Percentiles rank a stretch among this genome's conserved stretches.
These are phyloP conservation scores for Tineola bisselliella DNA, from an alignment of 2,888 invertebrate species.

Conservation along the genomic window DNA sequence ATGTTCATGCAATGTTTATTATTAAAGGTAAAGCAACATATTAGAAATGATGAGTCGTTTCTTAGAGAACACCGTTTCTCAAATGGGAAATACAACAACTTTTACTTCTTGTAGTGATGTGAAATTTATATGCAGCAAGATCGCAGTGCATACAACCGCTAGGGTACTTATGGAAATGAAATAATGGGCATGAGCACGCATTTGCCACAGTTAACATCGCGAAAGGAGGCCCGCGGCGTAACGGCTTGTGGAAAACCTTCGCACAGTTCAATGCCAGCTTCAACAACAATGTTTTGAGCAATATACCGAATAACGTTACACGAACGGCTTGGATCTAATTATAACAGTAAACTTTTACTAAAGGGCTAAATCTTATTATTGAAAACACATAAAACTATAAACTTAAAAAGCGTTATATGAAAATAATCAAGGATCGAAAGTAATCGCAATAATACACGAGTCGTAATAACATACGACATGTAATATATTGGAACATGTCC, in stretches of 20 bases:
- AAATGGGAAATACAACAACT: constrained; percentile 10
- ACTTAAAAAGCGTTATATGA: not conserved
- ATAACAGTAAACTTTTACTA: not conserved
- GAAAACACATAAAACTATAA: not conserved
- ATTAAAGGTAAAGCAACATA: not conserved
- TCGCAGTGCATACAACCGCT: constrained; percentile 10
- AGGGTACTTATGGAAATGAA: constrained; percentile 29
- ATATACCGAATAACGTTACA: not conserved
- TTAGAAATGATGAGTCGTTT: constrained; percentile 1
- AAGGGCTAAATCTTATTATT: not conserved
- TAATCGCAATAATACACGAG: constrained; percentile 17
- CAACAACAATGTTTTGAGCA: not conserved
- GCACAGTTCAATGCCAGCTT: constrained; percentile 1
- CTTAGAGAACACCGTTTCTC: constrained; percentile 1
- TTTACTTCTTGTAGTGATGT: constrained; percentile 11
- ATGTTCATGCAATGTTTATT: no score
- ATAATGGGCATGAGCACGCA: constrained; percentile 39
- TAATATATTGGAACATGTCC: constrained; percentile 16
- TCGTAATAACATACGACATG: constrained; percentile 17
- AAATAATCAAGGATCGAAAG: not conserved
- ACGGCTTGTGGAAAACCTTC: constrained; percentile 16
- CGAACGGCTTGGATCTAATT: constrained; percentile 10
- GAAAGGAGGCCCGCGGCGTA: constrained; percentile 18
- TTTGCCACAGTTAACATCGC: constrained; percentile 22
- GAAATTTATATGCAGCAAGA: constrained; percentile 12